A percentile compares a stretch with the other conserved stretches of the same genome.
phyloP scores from a whole-genome alignment of 1,140 invertebrate species.

The Saccostrea glomerata region DNA sequence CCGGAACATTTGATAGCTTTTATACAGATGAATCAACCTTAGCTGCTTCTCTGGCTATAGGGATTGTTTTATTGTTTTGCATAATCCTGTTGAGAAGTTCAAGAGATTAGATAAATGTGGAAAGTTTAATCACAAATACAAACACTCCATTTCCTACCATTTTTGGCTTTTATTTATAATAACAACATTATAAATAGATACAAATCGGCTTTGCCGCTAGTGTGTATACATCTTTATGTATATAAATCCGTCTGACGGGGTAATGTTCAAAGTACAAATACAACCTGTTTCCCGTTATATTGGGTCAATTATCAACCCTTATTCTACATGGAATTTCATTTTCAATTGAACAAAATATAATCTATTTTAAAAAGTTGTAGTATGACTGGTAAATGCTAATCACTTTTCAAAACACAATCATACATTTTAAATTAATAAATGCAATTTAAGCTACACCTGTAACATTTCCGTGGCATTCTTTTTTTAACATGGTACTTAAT shows the following conservation, averaged over 20 bases:
- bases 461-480: neutral
- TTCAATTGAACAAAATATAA: neutral
- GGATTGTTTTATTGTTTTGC: neutral
- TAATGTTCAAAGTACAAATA: neutral
- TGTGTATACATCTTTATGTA: neutral
- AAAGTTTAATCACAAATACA: neutral
- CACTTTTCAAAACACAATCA: neutral
- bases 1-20: constrained; percentile 38
- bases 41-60: neutral
- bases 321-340: neutral
- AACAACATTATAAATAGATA: constrained; percentile 5
- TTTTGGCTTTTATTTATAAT: neutral
- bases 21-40: constrained; percentile 1
- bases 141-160: constrained; percentile 29
- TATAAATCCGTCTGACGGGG: neutral
- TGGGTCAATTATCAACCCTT: neutral
- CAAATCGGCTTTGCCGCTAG: constrained; percentile 9
- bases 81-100: neutral
- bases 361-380: neutral
- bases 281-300: neutral
- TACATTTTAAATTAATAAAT: neutral
- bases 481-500: neutral
- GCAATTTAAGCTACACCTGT: neutral
- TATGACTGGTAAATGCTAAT: neutral
- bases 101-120: constrained; percentile 16